Evolutionary conservation across 2,888 invertebrate genomes (phyloP), one percentile per base, ranked within the genome.

Genomic region (Tetranychus truncatus): DNA sequence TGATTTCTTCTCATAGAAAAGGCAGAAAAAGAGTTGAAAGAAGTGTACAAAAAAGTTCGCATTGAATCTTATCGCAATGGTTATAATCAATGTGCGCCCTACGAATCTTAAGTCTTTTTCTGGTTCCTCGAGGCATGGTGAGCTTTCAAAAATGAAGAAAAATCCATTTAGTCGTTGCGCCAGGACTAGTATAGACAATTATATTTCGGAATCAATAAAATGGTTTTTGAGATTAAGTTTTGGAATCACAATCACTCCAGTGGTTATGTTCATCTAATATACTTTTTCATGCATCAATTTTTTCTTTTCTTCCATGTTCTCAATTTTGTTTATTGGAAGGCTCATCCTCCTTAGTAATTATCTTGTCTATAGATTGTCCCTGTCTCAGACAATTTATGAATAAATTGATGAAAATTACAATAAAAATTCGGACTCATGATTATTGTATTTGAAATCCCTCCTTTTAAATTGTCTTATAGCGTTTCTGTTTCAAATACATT

Each of bases 1-100:
- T 69, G 69, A 69, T 69, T 69, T 20, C 21, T 69, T 9, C 69
- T 69, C 20, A 69, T 69, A 11, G 69, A 69, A 20, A 18, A 20
- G 20, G 69, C 21, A n/a, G n/a, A n/a, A n/a, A n/a, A n/a, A n/a
- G n/a, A n/a, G n/a, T n/a, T n/a, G n/a, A n/a, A n/a, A n/a, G n/a
- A n/a, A n/a, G n/a, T n/a, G n/a, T n/a, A 21, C 7, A 69, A 69
- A 69, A 20, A 69, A 24, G 24, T 69, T 20, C 7, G 3, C 69
- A 69, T 69, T 24, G 69, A 69, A 69, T 21, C 69, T 20, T 24
- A 21, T 24, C 69, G 24, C 3, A 69, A 69, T 24, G 69, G 69
- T 24, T 21, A 21, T 20, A 69, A 69, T 69, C 21, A 24, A 20
- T 69, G 69, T 69, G 20, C 69, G 1, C 69, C 69, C 15, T 24